phyloP scores from a whole-genome alignment of 2,888 invertebrate species.

The Habrosyne pyritoides region DNA sequence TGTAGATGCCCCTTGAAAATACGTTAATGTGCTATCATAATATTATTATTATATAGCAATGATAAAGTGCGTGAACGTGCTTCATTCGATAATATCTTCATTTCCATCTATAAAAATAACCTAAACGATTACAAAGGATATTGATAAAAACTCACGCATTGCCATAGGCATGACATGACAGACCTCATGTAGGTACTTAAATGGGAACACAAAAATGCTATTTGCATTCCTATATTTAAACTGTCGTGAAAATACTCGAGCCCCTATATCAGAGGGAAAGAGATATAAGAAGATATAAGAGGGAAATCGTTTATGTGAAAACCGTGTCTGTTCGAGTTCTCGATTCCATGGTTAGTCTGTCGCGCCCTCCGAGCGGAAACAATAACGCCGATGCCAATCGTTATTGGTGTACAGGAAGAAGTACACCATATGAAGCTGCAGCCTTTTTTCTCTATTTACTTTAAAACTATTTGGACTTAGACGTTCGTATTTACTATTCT shows the following conservation, averaged over 20 bases:
- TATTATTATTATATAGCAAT: too few relatives aligned
- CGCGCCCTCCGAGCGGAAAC: conserved; percentile 24
- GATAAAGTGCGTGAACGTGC: too few relatives aligned
- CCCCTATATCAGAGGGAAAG: too few relatives aligned
- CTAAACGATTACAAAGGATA: neutral
- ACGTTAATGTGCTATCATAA: too few relatives aligned
- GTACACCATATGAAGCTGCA: conserved; percentile 16
- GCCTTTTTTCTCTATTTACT: neutral
- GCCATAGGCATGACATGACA: neutral
- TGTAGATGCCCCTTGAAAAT: too few relatives aligned
- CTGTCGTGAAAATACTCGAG: neutral
- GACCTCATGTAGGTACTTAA: neutral
- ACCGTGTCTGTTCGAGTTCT: conserved; percentile 5
- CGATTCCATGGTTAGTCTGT: neutral
- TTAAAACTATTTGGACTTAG: neutral
- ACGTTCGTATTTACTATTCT: too few relatives aligned
- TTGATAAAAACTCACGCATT: neutral
- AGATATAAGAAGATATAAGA: conserved; percentile 1
- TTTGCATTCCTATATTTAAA: conserved; percentile 2
- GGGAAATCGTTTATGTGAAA: conserved; percentile 4
- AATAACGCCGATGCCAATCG: conserved; percentile 36
- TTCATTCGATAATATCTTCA: too few relatives aligned
- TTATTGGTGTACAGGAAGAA: conserved; percentile 23
- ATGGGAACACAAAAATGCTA: neutral
- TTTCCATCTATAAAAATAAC: too few relatives aligned